Evolutionary conservation across 2,797 vertebrate species (phyloP), one percentile per base, ranked within the genome.

Genomic region (Linurgus olivaceus): DNA sequence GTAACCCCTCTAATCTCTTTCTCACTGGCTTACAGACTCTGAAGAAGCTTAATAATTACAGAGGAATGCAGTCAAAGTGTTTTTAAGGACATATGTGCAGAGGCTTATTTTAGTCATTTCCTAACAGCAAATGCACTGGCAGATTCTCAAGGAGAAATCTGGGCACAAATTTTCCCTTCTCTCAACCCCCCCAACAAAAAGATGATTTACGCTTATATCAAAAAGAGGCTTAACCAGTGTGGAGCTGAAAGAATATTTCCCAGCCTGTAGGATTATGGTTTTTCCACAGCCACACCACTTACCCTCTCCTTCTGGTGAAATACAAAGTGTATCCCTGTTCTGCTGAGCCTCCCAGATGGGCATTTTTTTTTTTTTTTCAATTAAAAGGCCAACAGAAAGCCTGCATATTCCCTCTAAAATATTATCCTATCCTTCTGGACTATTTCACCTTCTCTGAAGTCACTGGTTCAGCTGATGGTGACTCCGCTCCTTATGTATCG

Each of bases 11-110:
- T 98, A 98, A 98, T 98, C 97, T 96, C 97, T 97, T 98, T 97
- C 96, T 98, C 96, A 96, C 96, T 98, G 96, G 96, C 96, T 98
- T 98, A 96, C 87, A 96, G 97, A 92, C 94, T 97, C 96, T 77
- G 96, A 98, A 98, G 96, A 97, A 97, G 96, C 96, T 98, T 98
- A 98, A 98, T 98, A 98, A 98, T 98, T 98, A 97, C 98, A 97
- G 95, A 95, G 84, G 94, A 97, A 97, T 96, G 97, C 94, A 96
- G 94, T 97, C 96, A 98, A 96, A 97, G 97, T 97, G 96, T 96
- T 98, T 98, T 97, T 97, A 97, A 98, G 96, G 97, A 97, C 96
- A 97, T 98, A 97, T 97, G 93, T 76, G 26, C 89, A 89, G 89
- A 88, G 96, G 96, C 57, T 97, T 97, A 97, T 97, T 98, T 98